A percentile compares a stretch with the other conserved stretches of the same genome.
Conservation (phyloP, 2,797 vertebrate genomes). For the Hoplostethus atlanticus region DNA sequence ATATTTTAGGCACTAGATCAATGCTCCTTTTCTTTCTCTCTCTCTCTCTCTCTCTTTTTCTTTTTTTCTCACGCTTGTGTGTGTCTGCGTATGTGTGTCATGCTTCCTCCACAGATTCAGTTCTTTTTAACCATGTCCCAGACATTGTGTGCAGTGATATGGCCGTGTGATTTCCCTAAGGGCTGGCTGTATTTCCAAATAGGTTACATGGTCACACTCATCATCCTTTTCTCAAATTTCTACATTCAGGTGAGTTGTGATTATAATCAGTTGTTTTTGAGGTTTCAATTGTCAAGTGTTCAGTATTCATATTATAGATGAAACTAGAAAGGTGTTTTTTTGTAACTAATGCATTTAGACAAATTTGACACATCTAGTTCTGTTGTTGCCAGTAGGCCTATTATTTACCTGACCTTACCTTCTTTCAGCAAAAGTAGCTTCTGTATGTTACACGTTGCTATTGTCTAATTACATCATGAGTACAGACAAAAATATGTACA, state of each 20-base stretch:
- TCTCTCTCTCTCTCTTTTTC: slow-evolving; percentile 29
- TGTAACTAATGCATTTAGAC: neutral
- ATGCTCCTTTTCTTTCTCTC: slow-evolving; percentile 37
- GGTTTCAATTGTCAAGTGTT: neutral
- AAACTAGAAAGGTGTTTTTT: neutral
- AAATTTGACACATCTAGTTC: neutral
- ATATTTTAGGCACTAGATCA: slow-evolving; percentile 60
- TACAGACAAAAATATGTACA: neutral
- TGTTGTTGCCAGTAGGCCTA: neutral
- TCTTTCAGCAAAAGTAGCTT: neutral
- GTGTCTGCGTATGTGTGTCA: slow-evolving; percentile 20
- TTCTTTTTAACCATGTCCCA: slow-evolving; percentile 95
- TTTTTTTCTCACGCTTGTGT: neutral
- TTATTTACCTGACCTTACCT: neutral
- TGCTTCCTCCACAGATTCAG: slow-evolving; percentile 86
- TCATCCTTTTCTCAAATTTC: slow-evolving; percentile 95
- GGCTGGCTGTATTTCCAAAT: slow-evolving; percentile 97
- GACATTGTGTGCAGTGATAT: slow-evolving; percentile 90
- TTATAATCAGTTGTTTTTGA: slow-evolving; percentile 23
- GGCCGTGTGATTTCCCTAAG: slow-evolving; percentile 92
- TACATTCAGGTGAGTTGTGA: slow-evolving; percentile 90
- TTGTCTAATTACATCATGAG: neutral
- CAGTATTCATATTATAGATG: neutral
- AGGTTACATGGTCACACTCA: slow-evolving; percentile 93
- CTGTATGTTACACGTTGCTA: too few relatives aligned